These are phyloP conservation scores for Drosophila setosimentum DNA, from an alignment of 2,888 invertebrate genomes.

Conservation along the genomic window DNA sequence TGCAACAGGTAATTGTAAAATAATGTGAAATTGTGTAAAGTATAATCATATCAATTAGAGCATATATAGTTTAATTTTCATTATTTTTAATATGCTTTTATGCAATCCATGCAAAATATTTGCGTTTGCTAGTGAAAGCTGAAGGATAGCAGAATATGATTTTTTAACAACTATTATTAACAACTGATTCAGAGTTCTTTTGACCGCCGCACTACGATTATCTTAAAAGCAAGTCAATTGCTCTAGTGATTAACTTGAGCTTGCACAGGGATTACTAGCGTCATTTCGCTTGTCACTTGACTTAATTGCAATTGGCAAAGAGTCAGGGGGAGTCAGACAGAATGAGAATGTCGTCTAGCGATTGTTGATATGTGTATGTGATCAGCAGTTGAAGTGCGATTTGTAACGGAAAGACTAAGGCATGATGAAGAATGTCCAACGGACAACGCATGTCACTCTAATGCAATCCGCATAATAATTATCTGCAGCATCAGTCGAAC, in stretches of 20 bases:
- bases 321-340: background rate
- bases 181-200: background rate
- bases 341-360: background rate
- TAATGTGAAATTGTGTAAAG: background rate
- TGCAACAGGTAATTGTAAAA: background rate
- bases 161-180: background rate
- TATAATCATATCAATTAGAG: background rate
- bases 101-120: background rate
- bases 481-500: constrained; percentile 61
- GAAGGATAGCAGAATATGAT: background rate
- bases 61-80: background rate
- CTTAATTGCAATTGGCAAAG: constrained; percentile 72
- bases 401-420: background rate
- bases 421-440: constrained; percentile 29
- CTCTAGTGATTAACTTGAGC: constrained; percentile 3
- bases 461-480: constrained; percentile 73
- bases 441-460: constrained; percentile 37
- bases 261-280: constrained; percentile 17
- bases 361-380: constrained; percentile 7
- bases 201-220: background rate
- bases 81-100: background rate
- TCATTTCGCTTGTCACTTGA: constrained; percentile 72
- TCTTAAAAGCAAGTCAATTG: constrained; percentile 26
- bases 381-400: constrained; percentile 12
- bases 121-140: background rate